Evolutionary conservation across 2,888 invertebrate genomes (phyloP).

Genomic region (Oscheius sp.): DNA sequence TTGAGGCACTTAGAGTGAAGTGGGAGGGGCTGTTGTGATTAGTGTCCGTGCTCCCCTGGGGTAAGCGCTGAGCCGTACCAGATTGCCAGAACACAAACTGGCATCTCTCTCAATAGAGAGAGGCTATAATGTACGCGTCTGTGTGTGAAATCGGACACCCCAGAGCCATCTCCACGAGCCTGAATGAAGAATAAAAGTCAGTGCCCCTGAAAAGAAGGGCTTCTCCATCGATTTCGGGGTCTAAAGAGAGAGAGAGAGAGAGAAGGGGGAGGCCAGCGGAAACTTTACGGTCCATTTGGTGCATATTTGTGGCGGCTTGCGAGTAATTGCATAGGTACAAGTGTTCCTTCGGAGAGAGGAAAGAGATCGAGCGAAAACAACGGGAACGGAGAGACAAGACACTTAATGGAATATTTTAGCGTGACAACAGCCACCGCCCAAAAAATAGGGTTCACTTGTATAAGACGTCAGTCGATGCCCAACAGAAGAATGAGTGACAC

Average conservation of each 20-base stretch:
- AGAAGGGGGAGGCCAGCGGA: slow-evolving; percentile 10
- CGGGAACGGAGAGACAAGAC: slow-evolving; percentile 1
- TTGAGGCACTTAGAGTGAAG: slow-evolving; percentile 21
- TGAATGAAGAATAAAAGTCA: slow-evolving; percentile 7
- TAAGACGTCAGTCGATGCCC: background rate
- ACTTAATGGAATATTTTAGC: too few relatives aligned
- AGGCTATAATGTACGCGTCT: background rate
- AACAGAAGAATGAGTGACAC: background rate
- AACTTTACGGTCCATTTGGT: slow-evolving; percentile 33
- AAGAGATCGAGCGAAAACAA: background rate
- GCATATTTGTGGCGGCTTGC: slow-evolving; percentile 22
- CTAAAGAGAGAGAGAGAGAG: too few relatives aligned
- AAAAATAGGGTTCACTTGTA: background rate
- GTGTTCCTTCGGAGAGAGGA: slow-evolving; percentile 7
- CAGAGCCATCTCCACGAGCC: background rate
- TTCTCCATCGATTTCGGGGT: slow-evolving; percentile 12
- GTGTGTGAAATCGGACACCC: slow-evolving; percentile 27
- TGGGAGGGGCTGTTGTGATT: slow-evolving; percentile 26
- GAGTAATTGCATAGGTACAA: slow-evolving; percentile 26
- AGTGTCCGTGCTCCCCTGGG: slow-evolving; percentile 21
- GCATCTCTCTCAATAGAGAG: too few relatives aligned
- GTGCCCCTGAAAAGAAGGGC: background rate
- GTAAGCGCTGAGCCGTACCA: slow-evolving; percentile 34
- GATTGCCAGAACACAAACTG: slow-evolving; percentile 21
- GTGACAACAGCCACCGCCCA: background rate